phyloP scores from a whole-genome alignment of 2,113 vertebrate species.

The Syngnathus scovelli region DNA sequence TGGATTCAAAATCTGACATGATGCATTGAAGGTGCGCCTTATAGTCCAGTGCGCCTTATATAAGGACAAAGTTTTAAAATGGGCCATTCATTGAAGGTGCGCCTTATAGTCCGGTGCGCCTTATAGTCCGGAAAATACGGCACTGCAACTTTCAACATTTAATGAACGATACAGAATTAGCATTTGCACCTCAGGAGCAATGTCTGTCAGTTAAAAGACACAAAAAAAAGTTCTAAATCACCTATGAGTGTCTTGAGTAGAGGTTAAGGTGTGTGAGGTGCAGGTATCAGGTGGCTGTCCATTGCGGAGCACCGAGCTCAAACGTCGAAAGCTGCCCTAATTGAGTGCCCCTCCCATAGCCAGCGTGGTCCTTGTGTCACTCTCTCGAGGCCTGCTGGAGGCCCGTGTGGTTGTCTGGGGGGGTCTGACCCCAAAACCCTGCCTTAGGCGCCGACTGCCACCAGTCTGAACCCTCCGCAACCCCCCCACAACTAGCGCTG shows the following conservation, averaged over 20 bases:
- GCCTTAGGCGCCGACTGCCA: constrained; percentile 68
- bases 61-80: too few species aligned
- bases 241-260: constrained; percentile 1
- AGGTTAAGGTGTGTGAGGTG: constrained; percentile 16
- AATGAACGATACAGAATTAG: too few species aligned
- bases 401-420: constrained; percentile 56
- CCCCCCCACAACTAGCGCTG: constrained; percentile 37
- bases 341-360: constrained; percentile 60
- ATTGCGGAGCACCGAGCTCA: constrained; percentile 43
- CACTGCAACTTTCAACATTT: too few species aligned
- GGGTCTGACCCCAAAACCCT: constrained; percentile 69
- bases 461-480: constrained; percentile 64
- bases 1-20: too few species aligned
- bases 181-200: too few species aligned
- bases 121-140: too few species aligned
- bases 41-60: too few species aligned
- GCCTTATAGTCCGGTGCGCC: too few species aligned
- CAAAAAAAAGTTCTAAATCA: neutral
- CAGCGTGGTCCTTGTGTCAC: constrained; percentile 54
- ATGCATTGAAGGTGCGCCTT: too few species aligned
- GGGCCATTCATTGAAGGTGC: too few species aligned
- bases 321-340: constrained; percentile 57
- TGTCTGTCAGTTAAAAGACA: neutral
- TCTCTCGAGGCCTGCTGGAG: constrained; percentile 44
- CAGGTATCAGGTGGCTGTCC: constrained; percentile 64